A percentile compares a stretch with the other conserved stretches of the same genome.
phyloP scores from a whole-genome alignment of 2,113 vertebrate species.

The Dromaius novaehollandiae region DNA sequence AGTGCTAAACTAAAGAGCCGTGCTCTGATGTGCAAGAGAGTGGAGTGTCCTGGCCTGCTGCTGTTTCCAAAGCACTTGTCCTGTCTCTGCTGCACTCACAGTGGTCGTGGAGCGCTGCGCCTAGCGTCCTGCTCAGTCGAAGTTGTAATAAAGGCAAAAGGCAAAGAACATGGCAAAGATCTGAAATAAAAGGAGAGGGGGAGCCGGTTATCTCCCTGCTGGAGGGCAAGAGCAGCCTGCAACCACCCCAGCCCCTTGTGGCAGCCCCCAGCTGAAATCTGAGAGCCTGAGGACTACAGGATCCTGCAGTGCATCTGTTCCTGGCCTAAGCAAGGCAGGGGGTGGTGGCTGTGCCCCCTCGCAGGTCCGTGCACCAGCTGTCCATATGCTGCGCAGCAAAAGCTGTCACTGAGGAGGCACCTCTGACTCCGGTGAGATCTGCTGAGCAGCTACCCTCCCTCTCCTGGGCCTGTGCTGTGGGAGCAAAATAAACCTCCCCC shows the following conservation, averaged over 20 bases:
- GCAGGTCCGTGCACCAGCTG: fast-evolving
- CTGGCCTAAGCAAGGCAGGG: fast-evolving
- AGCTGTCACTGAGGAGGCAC: fast-evolving
- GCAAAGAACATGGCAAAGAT: conserved; percentile 59
- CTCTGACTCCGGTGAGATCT: fast-evolving
- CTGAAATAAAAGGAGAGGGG: background rate
- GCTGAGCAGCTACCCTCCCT: background rate
- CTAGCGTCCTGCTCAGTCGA: background rate
- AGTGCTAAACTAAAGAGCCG: background rate
- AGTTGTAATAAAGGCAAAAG: conserved; percentile 67
- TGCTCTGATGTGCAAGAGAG: fast-evolving
- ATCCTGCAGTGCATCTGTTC: background rate
- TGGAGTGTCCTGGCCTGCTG: background rate
- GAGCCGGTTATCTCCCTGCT: background rate
- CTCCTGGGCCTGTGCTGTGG: fast-evolving
- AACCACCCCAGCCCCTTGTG: fast-evolving
- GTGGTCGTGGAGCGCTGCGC: background rate
- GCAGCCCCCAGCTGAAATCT: fast-evolving
- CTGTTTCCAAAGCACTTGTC: fast-evolving
- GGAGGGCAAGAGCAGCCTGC: too few species aligned
- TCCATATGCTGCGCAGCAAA: background rate
- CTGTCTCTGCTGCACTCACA: fast-evolving
- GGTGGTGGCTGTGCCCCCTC: fast-evolving
- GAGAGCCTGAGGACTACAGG: fast-evolving
- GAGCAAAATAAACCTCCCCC: background rate